Base-by-base conservation (phyloP, 2,888 invertebrate species). In the Zeuzera pyrina region DNA sequence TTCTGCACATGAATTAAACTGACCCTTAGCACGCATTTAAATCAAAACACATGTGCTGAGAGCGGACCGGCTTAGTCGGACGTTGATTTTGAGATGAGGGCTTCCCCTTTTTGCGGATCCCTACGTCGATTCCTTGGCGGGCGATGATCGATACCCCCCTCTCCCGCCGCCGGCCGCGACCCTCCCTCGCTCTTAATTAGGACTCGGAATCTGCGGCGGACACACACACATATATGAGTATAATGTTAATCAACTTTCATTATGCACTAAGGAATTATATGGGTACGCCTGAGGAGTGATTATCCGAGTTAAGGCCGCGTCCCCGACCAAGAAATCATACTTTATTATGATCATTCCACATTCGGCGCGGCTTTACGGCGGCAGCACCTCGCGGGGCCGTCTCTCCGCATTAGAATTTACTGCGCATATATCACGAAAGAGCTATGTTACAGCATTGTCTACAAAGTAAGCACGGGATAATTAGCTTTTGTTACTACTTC, bases 131-230 rank as follows among this genome's bases (percentile, higher is more conserved):
- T 81, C 81, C 81, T 83, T 79, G 66, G 74, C 73, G 76, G 68
- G 70, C 51, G 71, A 78, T 81, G 81, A 81, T 81, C 81, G 77
- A 81, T 79, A 81, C 78, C 71, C 54, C 55, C 57, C 47, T 68
- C 70, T 59, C 71, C 71, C 66, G 69, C 71, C 70, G 71, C 71
- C 70, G 69, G 66, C 67, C 60, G 67, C 69, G 70, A 60, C 69
- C 64, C 66, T 83, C 85, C 86, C 89, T 87, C 87, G 84, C 88
- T 89, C 90, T 90, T 90, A 91, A 91, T 91, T 91, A 91, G 90
- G 89, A 89, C 88, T 89, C 88, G 88, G 89, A 90, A 90, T 90
- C 90, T 90, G 90, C 86, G 88, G 89, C 89, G 89, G 90, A 90
- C 90, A 89, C 89, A 88, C 28, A 15, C 28, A 81, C 84, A 76